A percentile compares a stretch with the other conserved stretches of the same genome.
These are phyloP conservation scores for Hemaris fuciformis DNA, from an alignment of 2,888 invertebrate species.

Conservation along the genomic window DNA sequence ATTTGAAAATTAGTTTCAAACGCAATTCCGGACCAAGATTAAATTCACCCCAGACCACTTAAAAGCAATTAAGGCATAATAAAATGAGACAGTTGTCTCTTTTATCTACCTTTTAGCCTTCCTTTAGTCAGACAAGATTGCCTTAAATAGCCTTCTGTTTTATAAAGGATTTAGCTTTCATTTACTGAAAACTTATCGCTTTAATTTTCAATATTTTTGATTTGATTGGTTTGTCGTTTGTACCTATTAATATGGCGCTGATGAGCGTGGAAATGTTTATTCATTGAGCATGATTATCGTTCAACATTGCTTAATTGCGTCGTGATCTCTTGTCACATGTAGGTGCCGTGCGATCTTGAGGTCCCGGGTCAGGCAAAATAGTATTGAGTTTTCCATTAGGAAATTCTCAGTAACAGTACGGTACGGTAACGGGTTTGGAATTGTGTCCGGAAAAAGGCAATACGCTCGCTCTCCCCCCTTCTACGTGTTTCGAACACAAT, in stretches of 20 bases:
- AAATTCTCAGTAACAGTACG: too few species aligned
- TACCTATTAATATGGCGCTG: too few species aligned
- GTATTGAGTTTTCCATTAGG: too few species aligned
- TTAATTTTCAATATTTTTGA: not conserved
- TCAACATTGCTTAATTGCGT: too few species aligned
- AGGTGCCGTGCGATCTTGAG: too few species aligned
- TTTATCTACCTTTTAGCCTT: conserved; percentile 1
- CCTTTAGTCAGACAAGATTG: not conserved
- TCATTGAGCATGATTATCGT: too few species aligned
- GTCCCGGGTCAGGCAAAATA: too few species aligned
- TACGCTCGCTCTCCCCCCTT: too few species aligned
- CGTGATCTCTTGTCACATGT: too few species aligned
- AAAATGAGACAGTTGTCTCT: not conserved
- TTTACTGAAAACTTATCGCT: not conserved
- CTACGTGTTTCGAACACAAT: too few species aligned
- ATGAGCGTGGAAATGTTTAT: not conserved
- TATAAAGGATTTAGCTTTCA: not conserved
- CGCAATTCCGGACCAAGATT: not conserved
- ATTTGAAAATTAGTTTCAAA: not conserved
- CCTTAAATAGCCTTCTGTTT: not conserved
- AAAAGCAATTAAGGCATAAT: not conserved
- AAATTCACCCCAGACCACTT: not conserved
- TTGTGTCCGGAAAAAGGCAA: too few species aligned
- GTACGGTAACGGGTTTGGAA: too few species aligned
- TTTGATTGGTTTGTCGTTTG: not conserved